Evolutionary conservation across 2,888 invertebrate species (phyloP).

Genomic region (Clostera curtula): DNA sequence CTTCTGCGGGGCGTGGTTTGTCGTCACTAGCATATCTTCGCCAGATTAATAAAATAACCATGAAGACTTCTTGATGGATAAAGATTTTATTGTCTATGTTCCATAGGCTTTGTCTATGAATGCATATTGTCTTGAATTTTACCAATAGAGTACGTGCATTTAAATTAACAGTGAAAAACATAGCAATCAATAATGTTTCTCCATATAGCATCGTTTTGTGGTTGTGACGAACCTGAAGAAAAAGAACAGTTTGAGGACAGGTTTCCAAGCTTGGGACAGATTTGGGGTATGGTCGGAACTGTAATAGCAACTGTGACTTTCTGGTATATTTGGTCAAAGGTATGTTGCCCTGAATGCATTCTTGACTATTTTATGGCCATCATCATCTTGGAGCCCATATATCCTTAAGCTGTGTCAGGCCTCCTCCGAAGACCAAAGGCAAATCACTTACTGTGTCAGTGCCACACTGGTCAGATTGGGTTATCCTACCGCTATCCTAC

Average conservation of each 20-base stretch:
- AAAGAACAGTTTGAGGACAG: conserved; percentile 22
- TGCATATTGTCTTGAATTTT: too few species aligned
- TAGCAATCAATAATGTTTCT: conserved; percentile 23
- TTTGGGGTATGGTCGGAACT: conserved; percentile 59
- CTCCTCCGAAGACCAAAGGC: too few species aligned
- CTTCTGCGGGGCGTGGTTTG: too few species aligned
- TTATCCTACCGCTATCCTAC: too few species aligned
- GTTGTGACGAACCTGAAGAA: conserved; percentile 41
- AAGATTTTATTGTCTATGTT: too few species aligned
- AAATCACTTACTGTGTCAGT: too few species aligned
- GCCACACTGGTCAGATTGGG: too few species aligned
- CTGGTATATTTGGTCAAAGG: conserved; percentile 47
- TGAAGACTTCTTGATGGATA: too few species aligned
- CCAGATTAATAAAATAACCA: conserved; percentile 1
- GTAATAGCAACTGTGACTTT: conserved; percentile 40
- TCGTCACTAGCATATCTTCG: too few species aligned
- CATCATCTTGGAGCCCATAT: too few species aligned
- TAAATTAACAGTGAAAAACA: conserved; percentile 19
- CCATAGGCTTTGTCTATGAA: too few species aligned
- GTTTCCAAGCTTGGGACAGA: conserved; percentile 49
- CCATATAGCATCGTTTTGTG: conserved; percentile 37
- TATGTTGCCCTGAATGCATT: conserved; percentile 11
- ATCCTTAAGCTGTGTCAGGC: too few species aligned
- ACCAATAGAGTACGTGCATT: conserved; percentile 5
- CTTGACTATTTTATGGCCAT: background rate